These are phyloP conservation scores for Semotilus atromaculatus DNA, from an alignment of 2,797 vertebrate genomes.

Conservation along the genomic window DNA sequence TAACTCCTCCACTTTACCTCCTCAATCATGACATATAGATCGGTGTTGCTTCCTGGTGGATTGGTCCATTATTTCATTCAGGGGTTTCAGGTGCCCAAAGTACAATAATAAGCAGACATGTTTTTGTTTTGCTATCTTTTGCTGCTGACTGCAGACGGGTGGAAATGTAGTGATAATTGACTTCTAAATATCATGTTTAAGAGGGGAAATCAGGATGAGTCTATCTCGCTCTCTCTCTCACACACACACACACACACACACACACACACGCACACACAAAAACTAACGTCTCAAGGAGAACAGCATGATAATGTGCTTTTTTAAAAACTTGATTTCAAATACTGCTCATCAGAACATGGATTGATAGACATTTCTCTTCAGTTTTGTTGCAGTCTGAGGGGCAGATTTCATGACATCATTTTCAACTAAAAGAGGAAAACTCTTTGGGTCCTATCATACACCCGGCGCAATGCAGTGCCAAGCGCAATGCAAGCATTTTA, in stretches of 20 bases:
- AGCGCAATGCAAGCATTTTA: too few relatives aligned
- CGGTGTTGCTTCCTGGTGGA: not conserved
- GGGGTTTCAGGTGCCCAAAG: not conserved
- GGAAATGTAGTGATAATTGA: not conserved
- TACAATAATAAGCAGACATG: not conserved
- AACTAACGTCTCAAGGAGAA: not conserved
- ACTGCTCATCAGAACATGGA: too few relatives aligned
- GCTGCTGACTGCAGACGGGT: not conserved
- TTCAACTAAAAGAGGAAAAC: too few relatives aligned
- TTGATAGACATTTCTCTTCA: too few relatives aligned
- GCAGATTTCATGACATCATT: too few relatives aligned
- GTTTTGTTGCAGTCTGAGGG: too few relatives aligned
- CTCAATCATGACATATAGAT: not conserved
- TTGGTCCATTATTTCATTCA: not conserved
- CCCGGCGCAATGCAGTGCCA: too few relatives aligned
- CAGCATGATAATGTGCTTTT: not conserved
- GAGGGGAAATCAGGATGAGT: not conserved
- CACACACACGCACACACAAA: not conserved
- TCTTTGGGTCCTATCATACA: too few relatives aligned
- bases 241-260: not conserved
- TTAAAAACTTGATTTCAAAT: too few relatives aligned
- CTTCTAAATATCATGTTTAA: constrained; percentile 7
- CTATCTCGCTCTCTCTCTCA: not conserved
- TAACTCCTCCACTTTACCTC: not conserved
- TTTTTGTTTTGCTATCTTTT: not conserved